These are phyloP conservation scores for Neoscelio sp. DNA, from an alignment of 2,888 invertebrate species.

Conservation along the genomic window DNA sequence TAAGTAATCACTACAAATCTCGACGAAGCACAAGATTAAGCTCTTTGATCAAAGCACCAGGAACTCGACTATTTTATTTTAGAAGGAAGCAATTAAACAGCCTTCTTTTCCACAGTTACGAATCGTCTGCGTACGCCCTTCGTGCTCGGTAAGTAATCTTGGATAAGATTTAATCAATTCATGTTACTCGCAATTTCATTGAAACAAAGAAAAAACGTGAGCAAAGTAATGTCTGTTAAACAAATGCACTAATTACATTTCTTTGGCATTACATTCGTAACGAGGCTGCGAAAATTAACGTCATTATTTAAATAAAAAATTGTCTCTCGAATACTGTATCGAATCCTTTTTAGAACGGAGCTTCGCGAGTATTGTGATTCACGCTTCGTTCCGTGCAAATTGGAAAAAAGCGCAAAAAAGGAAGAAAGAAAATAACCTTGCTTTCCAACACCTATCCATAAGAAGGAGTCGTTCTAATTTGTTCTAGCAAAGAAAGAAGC, in stretches of 20 bases:
- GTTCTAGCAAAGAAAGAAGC: conserved; percentile 68
- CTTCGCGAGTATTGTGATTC: conserved; percentile 43
- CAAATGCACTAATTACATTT: conserved; percentile 45
- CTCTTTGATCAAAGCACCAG: conserved; percentile 69
- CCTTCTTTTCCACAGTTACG: conserved; percentile 59
- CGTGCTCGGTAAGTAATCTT: conserved; percentile 64
- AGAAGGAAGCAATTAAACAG: conserved; percentile 63
- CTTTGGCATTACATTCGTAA: conserved; percentile 20
- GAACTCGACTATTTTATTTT: conserved; percentile 59
- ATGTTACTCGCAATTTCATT: conserved; percentile 59
- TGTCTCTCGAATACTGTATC: not conserved
- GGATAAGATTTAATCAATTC: conserved; percentile 62
- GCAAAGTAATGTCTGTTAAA: conserved; percentile 20
- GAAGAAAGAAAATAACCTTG: conserved; percentile 61
- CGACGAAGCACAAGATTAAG: conserved; percentile 68
- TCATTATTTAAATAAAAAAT: conserved; percentile 37
- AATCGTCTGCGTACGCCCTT: conserved; percentile 44
- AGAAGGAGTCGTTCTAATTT: conserved; percentile 69
- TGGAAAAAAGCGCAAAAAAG: conserved; percentile 58
- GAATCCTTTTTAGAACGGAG: conserved; percentile 17
- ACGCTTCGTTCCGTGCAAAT: conserved; percentile 62
- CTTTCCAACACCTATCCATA: conserved; percentile 65
- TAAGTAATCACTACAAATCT: conserved; percentile 63
- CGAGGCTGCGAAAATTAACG: conserved; percentile 27
- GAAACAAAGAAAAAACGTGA: conserved; percentile 52